Evolutionary conservation across 2,113 vertebrate species (phyloP).

Genomic region (Rafetus swinhoei): DNA sequence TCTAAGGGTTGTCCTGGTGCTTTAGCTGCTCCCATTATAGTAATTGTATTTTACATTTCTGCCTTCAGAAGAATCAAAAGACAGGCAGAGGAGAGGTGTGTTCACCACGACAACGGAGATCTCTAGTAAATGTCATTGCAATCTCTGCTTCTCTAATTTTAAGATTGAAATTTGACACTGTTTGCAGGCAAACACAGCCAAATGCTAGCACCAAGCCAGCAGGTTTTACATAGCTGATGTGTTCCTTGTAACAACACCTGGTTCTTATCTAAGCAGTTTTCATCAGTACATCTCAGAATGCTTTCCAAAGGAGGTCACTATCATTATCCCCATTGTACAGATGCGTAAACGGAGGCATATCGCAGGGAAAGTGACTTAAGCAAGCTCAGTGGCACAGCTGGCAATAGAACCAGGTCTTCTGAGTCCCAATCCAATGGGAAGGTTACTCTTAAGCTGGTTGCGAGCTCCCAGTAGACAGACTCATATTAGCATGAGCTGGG

Average conservation of each 20-base stretch:
- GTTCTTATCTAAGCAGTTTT: background rate
- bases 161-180: background rate
- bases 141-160: background rate
- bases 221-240: background rate
- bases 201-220: background rate
- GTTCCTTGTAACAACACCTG: background rate
- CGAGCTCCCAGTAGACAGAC: background rate
- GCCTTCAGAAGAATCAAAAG: background rate
- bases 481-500: background rate
- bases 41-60: background rate
- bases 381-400: background rate
- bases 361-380: background rate
- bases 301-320: background rate
- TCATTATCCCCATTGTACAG: background rate
- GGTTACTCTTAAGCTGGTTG: background rate
- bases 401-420: background rate
- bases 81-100: background rate
- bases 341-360: background rate
- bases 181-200: background rate
- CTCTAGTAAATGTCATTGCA: background rate
- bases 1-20: background rate
- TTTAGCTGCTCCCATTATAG: background rate
- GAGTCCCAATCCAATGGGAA: background rate
- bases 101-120: background rate
- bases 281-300: background rate